Base-by-base conservation (phyloP, 2,113 vertebrate species). In the Sterna hirundo region DNA sequence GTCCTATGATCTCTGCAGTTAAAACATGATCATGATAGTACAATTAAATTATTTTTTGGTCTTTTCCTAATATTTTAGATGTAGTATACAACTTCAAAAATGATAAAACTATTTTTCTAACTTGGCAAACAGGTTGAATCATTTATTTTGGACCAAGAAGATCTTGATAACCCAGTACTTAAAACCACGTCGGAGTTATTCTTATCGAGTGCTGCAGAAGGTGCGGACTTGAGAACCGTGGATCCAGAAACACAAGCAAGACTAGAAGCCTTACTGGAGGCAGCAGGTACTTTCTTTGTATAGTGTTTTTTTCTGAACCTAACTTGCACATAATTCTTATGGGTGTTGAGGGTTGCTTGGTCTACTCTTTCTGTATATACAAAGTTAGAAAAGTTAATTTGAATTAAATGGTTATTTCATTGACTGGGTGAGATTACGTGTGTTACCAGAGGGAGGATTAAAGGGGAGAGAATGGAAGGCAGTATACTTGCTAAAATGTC, bases 111-210 rank as follows among this genome's bases (percentile, higher is more conserved):
- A 3, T 86, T 81, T 96, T 88, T 97, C 65, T 97, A 30, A 91
- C 81, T 98, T 92, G 62, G 15, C 80, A 71, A 97, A 98, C 94
- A 99, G 99, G 99, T 99, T 86, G 99, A 99, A 97, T 99, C 99
- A 46, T 99, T 99, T 97, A 99, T 99, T 98, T 98, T 99, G 98
- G 99, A 99, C 98, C 99, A 99, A 98, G 99, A 99, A 97, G 99
- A 99, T 98, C 98, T 99, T 97, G 99, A 99, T 98, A 99, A 99
- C 98, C 99, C 99, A 86, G 99, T 99, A 91, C 99, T 99, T 97
- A 99, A 99, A 98, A 99, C 99, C 9, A 99, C 99, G 4, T 99
- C 99, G 91, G 99, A 99, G 98, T 98, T 99, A 94, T 99, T 99
- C 96, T 98, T 99, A 94, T 99, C 99, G 62, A 99, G 99, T 69